Conservation (phyloP, 2,797 vertebrate genomes). For the Pachyuromys duprasi region DNA sequence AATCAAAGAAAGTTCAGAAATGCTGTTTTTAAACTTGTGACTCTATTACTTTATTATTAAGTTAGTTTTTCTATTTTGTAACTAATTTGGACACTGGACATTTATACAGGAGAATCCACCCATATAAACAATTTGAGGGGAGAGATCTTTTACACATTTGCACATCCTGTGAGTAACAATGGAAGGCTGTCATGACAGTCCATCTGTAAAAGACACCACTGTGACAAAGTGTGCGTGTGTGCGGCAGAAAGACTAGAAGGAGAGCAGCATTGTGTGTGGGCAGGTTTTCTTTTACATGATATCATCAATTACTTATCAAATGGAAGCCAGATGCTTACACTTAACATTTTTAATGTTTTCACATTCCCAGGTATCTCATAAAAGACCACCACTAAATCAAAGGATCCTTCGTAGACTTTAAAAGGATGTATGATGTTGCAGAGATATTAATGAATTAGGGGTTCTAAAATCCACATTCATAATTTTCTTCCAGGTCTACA, state of each 20-base stretch:
- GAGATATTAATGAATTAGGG: constrained; percentile 45
- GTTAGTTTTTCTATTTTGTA: constrained; percentile 55
- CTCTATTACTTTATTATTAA: constrained; percentile 55
- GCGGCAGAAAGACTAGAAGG: too few relatives aligned
- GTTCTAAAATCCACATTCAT: background rate
- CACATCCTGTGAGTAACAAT: background rate
- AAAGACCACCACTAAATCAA: constrained; percentile 69
- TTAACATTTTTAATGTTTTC: constrained; percentile 68
- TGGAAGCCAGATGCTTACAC: constrained; percentile 67
- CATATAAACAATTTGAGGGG: background rate
- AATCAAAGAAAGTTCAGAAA: constrained; percentile 69
- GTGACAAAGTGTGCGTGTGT: background rate
- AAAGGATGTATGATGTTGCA: background rate
- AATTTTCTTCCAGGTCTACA: background rate
- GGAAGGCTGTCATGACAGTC: background rate
- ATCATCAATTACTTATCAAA: constrained; percentile 18
- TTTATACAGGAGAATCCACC: background rate
- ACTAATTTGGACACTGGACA: constrained; percentile 11
- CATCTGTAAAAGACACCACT: accelerated
- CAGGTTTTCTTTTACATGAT: background rate
- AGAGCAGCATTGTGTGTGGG: background rate
- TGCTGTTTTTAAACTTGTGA: constrained; percentile 60
- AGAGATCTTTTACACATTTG: background rate
- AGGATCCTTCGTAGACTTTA: constrained; percentile 37
- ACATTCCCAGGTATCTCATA: constrained; percentile 69